phyloP scores from a whole-genome alignment of 2,888 invertebrate genomes.

The Apodemia mormo region DNA sequence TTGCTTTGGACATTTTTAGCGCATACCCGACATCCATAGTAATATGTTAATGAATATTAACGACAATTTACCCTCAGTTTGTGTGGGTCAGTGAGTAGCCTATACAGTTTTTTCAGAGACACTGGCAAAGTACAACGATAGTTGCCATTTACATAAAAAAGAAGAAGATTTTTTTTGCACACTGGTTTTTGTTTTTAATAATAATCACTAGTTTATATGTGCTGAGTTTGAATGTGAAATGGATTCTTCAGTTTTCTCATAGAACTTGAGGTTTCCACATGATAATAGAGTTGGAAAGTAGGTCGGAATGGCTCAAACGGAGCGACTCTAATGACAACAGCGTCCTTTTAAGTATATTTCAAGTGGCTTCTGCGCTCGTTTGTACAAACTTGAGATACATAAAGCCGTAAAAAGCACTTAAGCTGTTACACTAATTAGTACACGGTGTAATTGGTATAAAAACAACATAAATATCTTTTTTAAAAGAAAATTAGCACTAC shows the following conservation, averaged over 20 bases:
- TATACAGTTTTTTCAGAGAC: too few relatives aligned
- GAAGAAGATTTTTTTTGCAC: too few relatives aligned
- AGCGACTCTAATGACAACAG: neutral
- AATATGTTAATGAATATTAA: too few relatives aligned
- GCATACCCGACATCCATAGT: too few relatives aligned
- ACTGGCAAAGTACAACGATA: too few relatives aligned
- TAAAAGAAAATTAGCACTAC: neutral
- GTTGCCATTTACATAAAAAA: too few relatives aligned
- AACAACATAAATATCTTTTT: neutral
- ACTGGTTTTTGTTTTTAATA: too few relatives aligned
- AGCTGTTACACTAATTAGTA: slow-evolving; percentile 13
- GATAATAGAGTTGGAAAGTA: slow-evolving; percentile 22
- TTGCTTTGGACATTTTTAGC: too few relatives aligned
- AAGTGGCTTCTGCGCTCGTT: slow-evolving; percentile 14
- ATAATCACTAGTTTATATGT: too few relatives aligned
- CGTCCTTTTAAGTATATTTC: slow-evolving; percentile 24
- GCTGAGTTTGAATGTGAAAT: neutral
- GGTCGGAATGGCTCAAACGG: slow-evolving; percentile 1
- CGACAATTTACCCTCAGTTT: too few relatives aligned
- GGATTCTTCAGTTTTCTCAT: neutral
- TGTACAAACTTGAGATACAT: slow-evolving; percentile 14
- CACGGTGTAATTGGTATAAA: neutral
- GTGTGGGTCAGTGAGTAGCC: neutral
- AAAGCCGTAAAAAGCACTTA: slow-evolving; percentile 6
- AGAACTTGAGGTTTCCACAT: neutral